Percentiles rank a stretch among this genome's conserved stretches.
Evolutionary conservation across 2,113 vertebrate genomes (phyloP).

Genomic region (Oxyura jamaicensis): DNA sequence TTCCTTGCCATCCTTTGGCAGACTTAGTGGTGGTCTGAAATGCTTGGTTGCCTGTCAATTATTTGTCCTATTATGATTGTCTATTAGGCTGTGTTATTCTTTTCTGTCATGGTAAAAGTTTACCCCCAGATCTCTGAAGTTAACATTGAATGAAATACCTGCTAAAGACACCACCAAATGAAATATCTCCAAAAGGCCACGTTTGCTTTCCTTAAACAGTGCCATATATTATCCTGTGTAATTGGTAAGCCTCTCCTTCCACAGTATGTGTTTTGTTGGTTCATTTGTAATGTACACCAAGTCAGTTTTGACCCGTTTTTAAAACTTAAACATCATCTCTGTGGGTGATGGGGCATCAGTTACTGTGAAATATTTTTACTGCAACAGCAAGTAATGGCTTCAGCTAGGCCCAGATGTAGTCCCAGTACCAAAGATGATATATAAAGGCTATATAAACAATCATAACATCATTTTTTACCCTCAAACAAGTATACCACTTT

Average conservation of each 20-base stretch:
- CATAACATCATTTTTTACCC: not conserved
- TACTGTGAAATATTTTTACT: not conserved
- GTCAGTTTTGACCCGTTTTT: not conserved
- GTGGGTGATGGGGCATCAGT: not conserved
- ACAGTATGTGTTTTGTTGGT: not conserved
- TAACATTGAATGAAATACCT: not conserved
- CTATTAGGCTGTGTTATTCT: constrained; percentile 16
- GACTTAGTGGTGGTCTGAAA: constrained; percentile 17
- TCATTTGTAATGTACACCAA: not conserved
- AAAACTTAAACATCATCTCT: not conserved
- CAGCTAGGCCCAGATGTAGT: not conserved
- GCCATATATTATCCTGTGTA: not conserved
- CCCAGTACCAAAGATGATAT: not conserved
- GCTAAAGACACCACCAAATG: not conserved
- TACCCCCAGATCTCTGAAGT: constrained; percentile 17
- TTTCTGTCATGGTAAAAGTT: constrained; percentile 41
- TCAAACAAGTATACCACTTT: not conserved
- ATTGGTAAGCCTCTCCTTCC: not conserved
- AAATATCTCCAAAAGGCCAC: not conserved
- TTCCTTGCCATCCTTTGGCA: constrained; percentile 9
- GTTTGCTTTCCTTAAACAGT: constrained; percentile 30
- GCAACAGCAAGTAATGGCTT: not conserved
- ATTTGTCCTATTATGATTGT: constrained; percentile 40
- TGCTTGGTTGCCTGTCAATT: constrained; percentile 58
- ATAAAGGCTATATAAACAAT: not conserved